These are phyloP conservation scores for Limnodromus scolopaceus DNA, from an alignment of 2,797 vertebrate species.

Conservation along the genomic window DNA sequence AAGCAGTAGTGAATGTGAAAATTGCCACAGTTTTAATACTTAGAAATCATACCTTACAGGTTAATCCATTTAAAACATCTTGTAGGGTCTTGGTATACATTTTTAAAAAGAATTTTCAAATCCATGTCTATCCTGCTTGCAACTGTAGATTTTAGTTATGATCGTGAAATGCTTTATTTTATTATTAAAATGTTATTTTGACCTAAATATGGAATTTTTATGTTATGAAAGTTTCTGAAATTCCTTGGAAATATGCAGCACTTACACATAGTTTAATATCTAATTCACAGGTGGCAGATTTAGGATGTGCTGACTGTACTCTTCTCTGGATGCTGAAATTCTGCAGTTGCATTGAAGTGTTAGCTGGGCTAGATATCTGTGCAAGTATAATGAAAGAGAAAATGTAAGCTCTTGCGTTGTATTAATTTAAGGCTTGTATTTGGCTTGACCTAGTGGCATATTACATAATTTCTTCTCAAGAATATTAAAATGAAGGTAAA, in stretches of 20 bases:
- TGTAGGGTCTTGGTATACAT: not conserved
- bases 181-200: not conserved
- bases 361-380: constrained; percentile 89
- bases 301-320: constrained; percentile 88
- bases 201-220: not conserved
- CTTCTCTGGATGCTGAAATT: constrained; percentile 87
- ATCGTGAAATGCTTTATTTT: not conserved
- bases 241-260: not conserved
- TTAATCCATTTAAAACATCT: not conserved
- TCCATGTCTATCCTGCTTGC: not conserved
- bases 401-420: constrained; percentile 78
- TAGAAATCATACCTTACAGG: not conserved
- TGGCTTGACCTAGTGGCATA: not conserved
- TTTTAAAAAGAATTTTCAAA: not conserved
- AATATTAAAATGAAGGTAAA: not conserved
- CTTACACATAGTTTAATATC: not conserved
- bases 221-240: not conserved
- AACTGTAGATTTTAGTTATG: not conserved
- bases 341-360: constrained; percentile 82
- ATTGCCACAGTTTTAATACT: not conserved
- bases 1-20: not conserved
- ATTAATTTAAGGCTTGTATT: not conserved
- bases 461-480: not conserved
- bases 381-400: constrained; percentile 75
- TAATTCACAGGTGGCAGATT: constrained; percentile 87